Conservation (phyloP, 2,888 invertebrate genomes). For the Noctua fimbriata region DNA sequence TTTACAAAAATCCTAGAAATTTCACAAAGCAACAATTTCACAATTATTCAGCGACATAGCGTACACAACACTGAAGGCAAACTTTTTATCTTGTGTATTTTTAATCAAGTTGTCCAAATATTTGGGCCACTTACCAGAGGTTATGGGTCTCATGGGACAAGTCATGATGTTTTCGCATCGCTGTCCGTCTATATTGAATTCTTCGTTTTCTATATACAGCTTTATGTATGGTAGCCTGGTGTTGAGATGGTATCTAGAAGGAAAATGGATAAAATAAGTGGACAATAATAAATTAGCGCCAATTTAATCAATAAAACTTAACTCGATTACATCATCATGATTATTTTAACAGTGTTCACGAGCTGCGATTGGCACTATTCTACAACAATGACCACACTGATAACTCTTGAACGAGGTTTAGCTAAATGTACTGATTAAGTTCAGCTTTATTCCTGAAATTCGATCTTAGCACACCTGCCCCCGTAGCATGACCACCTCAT, state of each 20-base stretch:
- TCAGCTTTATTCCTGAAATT: not conserved
- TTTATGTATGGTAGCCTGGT: constrained; percentile 97
- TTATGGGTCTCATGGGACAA: constrained; percentile 97
- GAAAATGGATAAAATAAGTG: constrained; percentile 3
- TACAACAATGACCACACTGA: not conserved
- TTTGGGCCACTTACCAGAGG: constrained; percentile 91
- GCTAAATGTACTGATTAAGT: not conserved
- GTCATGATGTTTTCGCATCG: constrained; percentile 98
- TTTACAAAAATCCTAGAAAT: not conserved
- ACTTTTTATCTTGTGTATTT: constrained; percentile 40
- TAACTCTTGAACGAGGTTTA: not conserved
- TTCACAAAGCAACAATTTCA: not conserved
- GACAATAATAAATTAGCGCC: not conserved
- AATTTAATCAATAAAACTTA: not conserved
- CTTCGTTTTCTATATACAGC: constrained; percentile 97
- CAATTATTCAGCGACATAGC: not conserved
- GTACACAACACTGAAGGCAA: constrained; percentile 15
- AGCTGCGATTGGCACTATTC: not conserved
- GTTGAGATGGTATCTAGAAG: constrained; percentile 94
- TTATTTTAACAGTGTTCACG: not conserved
- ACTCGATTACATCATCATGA: accelerated
- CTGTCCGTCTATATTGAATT: constrained; percentile 98
- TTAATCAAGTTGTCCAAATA: constrained; percentile 51
- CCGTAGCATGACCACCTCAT: too few relatives aligned
- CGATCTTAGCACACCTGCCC: not conserved